A percentile compares a stretch with the other conserved stretches of the same genome.
phyloP scores from a whole-genome alignment of 2,797 vertebrate species.

The Acanthiza pusilla region DNA sequence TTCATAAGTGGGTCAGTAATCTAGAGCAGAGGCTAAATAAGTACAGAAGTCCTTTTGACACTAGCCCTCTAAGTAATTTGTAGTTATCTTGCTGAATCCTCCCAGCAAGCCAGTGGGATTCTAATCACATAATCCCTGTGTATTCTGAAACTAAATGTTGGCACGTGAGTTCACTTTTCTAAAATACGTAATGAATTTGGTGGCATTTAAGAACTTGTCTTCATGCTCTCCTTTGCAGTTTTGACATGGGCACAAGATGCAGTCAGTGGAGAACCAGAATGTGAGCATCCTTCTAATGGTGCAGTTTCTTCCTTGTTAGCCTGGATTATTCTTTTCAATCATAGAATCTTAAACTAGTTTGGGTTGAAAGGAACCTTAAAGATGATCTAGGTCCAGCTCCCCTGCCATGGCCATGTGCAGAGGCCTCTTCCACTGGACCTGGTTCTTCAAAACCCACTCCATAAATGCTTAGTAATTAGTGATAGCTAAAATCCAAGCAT shows the following conservation, averaged over 20 bases:
- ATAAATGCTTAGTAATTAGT: neutral
- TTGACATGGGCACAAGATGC: neutral
- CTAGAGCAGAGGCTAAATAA: slow-evolving; percentile 56
- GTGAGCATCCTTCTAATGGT: neutral
- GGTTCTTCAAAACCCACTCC: neutral
- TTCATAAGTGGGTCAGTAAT: slow-evolving; percentile 66
- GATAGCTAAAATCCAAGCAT: neutral
- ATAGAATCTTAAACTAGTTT: neutral
- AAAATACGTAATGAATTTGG: accelerated
- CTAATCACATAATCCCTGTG: slow-evolving; percentile 15
- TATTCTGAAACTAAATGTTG: slow-evolving; percentile 7
- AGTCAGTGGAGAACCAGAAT: neutral
- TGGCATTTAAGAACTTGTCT: neutral
- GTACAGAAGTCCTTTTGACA: slow-evolving; percentile 39
- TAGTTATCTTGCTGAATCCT: slow-evolving; percentile 34
- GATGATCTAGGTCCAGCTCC: neutral
- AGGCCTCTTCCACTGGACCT: neutral
- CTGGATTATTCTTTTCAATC: neutral
- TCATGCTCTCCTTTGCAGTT: neutral
- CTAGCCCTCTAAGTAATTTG: slow-evolving; percentile 29
- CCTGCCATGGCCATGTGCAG: neutral
- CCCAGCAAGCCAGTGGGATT: neutral
- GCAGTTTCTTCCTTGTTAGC: neutral
- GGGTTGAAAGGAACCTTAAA: neutral
- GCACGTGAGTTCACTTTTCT: neutral